A percentile compares a stretch with the other conserved stretches of the same genome.
phyloP scores from a whole-genome alignment of 2,113 vertebrate genomes.

The Ceyx melanurus region DNA sequence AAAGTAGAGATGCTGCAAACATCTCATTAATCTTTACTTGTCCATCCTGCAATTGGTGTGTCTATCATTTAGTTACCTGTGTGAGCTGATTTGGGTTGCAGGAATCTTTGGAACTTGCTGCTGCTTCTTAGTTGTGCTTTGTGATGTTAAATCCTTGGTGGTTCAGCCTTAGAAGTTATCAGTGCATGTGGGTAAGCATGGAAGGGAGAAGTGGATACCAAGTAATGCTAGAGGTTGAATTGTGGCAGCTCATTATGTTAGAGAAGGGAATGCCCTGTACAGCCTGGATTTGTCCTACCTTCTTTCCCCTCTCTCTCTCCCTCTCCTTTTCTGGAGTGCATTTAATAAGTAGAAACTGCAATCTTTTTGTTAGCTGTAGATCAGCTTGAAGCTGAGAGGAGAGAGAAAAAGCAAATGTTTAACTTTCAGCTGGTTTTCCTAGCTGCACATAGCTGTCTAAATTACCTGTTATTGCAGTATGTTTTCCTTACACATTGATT shows the following conservation, averaged over 20 bases:
- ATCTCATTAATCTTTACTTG: not conserved
- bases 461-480: not conserved
- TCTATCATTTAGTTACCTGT: not conserved
- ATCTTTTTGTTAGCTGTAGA: not conserved
- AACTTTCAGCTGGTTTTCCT: not conserved
- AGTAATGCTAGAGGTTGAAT: not conserved
- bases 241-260: not conserved
- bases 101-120: not conserved
- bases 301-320: not conserved
- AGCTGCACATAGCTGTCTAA: not conserved
- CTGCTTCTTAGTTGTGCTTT: not conserved
- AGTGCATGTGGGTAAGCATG: not conserved
- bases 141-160: not conserved
- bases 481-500: not conserved
- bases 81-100: not conserved
- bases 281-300: not conserved
- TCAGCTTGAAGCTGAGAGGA: not conserved
- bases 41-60: not conserved
- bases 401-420: not conserved
- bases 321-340: not conserved
- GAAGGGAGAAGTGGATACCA: not conserved
- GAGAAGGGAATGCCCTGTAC: not conserved
- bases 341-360: not conserved
- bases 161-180: not conserved
- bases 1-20: not conserved